Evolutionary conservation across 1,140 invertebrate genomes (phyloP), one percentile per base, ranked within the genome.

Genomic region (Belonocnema kinseyi): DNA sequence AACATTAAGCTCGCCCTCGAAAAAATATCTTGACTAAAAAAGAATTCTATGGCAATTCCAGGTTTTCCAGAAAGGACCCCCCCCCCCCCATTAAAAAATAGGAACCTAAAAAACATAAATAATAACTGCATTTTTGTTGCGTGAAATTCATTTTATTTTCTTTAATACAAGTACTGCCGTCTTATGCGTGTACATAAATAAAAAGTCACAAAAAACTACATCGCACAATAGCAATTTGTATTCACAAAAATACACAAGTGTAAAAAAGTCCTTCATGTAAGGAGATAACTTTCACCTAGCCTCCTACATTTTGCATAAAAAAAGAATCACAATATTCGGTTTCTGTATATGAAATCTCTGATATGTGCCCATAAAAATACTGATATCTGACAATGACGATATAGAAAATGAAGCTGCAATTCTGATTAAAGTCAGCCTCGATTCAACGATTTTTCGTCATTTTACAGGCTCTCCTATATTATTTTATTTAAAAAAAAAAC

Each of bases 361-460:
- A 82, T 82, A 82, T 82, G 80, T 78, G 80, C 66, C 61, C 80
- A 82, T 76, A 82, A 82, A 82, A 82, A 82, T 82, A 82, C 80
- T 79, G 75, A 79, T 73, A 74, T 78, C 73, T 66, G 26, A 14
- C 40, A 7, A 16, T 14, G 61, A 40, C 61, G 61, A 26, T 66
- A 66, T 5, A 26, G 21, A 66, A 66, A 66, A 33, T 66, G 33
- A 66, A 66, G 61, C 12, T 14, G 61, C 16, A 66, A 40, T 66
- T n/a, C 21, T 19, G 46, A 33, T 5, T 5, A 33, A 5, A 33
- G 5, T 33, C 5, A 10, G 5, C 40, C 40, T 66, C 61, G 40
- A 66, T 66, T 66, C 7, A 10, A 40, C 14, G 5, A 14, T 14
- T 40, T n/a, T 46, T 40, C 40, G 13, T 17, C 2, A 40, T 40